phyloP scores from a whole-genome alignment of 2,888 invertebrate genomes.

The Folsomia manolachei region DNA sequence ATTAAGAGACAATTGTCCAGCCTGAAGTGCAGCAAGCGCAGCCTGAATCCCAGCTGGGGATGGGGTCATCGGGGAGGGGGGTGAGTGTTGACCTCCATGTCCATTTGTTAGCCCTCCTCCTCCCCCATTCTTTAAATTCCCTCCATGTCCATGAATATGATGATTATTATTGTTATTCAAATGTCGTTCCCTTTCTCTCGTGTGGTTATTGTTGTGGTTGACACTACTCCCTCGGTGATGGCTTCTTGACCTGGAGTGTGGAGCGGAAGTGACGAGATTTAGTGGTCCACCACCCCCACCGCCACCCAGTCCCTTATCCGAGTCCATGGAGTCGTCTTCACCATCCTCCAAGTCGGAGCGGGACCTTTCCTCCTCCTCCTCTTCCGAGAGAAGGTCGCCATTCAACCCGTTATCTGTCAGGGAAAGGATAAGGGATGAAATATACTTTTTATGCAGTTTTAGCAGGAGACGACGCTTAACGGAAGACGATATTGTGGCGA shows the following conservation, averaged over 20 bases:
- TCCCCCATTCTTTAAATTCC: slow-evolving; percentile 36
- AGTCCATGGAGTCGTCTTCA: slow-evolving; percentile 63
- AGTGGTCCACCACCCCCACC: no score
- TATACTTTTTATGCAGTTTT: neutral
- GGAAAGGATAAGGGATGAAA: neutral
- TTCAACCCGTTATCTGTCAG: slow-evolving; percentile 63
- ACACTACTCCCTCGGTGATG: no score
- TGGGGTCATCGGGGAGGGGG: slow-evolving; percentile 42
- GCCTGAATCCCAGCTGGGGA: slow-evolving; percentile 55
- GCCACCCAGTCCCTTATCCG: slow-evolving; percentile 58
- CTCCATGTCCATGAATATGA: slow-evolving; percentile 37
- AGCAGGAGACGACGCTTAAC: neutral
- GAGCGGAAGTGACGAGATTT: slow-evolving; percentile 60
- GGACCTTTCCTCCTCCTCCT: slow-evolving; percentile 64
- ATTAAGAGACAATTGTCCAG: slow-evolving; percentile 55
- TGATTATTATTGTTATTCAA: slow-evolving; percentile 39
- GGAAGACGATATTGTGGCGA: neutral
- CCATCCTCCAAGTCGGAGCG: slow-evolving; percentile 48
- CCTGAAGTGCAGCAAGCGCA: slow-evolving; percentile 56
- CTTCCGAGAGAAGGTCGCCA: slow-evolving; percentile 63
- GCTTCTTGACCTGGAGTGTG: slow-evolving; percentile 25
- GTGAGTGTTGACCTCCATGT: slow-evolving; percentile 37
- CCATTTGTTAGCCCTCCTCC: slow-evolving; percentile 17
- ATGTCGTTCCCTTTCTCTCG: slow-evolving; percentile 37
- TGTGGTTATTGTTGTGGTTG: slow-evolving; percentile 13